Evolutionary conservation across 2,797 vertebrate species (phyloP), one percentile per base, ranked within the genome.

Genomic region (Xenopus petersii): DNA sequence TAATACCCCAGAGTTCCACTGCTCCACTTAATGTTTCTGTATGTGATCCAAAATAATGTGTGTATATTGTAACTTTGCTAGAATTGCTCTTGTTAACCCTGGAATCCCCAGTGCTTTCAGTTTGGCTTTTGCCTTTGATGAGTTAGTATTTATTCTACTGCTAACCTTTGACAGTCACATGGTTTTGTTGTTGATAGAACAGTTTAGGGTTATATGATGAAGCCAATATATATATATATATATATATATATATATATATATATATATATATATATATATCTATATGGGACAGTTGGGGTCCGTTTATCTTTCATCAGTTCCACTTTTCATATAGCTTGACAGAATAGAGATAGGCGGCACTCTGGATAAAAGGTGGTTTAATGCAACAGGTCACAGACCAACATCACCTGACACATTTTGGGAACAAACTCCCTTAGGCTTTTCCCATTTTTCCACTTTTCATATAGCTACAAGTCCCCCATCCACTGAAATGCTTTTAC

Each of bases 151-250:
- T 12, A 67, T 69, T 69, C 8, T 64, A 21, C 65, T 58, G 47
- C 26, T 73, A 64, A 56, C 64, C 49, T 64, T 61, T n/a, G 46
- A 26, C 36, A 70, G 66, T 33, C 66, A 64, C 54, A 60, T 79
- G 71, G 61, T 65, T 64, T 36, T 74, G 16, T 59, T 65, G 68
- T 74, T 79, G 66, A 70, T 64, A 67, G 55, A 54, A 54, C 64
- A 67, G 66, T 30, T 73, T 69, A 59, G 46, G 65, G 67, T 60
- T 73, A 36, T 26, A 73, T 78, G 76, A 78, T 73, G 59, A 70
- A 55, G 60, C 68, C 60, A 26, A 24, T 60, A 30, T 64, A 65
- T 30, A 30, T 30, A 30, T 30, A 30, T 30, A 26, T 26, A 26
- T 26, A 26, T 26, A 26, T 26, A 26, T 26, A 26, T 26, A 26